Evolutionary conservation across 37 sponge, comb jelly and placozoan species (phyloP).

Genomic region (Oscarella lobularis): DNA sequence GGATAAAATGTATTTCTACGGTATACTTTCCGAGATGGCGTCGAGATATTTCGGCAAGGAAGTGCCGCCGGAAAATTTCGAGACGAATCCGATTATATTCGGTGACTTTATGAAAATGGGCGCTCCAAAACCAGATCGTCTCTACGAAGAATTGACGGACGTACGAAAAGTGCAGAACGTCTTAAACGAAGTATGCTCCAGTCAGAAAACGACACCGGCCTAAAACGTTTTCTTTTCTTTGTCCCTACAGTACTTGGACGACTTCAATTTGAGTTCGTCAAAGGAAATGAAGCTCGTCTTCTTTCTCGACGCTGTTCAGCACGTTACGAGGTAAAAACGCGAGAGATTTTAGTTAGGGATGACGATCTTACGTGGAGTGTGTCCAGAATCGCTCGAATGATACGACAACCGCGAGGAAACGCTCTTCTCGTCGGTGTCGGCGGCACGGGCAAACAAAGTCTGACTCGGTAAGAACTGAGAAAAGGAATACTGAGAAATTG

Average conservation of each 20-base stretch:
- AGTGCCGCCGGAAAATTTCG: constrained; percentile 73
- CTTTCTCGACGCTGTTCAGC: constrained; percentile 94
- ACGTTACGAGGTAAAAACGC: constrained; percentile 58
- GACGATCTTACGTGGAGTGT: neutral
- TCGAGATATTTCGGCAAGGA: constrained; percentile 76
- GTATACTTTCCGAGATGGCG: constrained; percentile 90
- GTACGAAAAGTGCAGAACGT: constrained; percentile 58
- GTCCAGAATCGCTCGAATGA: constrained; percentile 90
- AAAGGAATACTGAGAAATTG: too few species aligned
- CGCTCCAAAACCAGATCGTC: constrained; percentile 56
- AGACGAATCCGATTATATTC: constrained; percentile 83
- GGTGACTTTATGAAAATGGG: constrained; percentile 97
- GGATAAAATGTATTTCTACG: constrained; percentile 89
- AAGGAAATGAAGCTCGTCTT: constrained; percentile 99
- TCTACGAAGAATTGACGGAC: constrained; percentile 82
- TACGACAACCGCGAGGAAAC: constrained; percentile 93
- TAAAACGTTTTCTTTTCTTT: neutral
- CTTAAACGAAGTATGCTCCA: constrained; percentile 49
- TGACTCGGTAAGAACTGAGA: constrained; percentile 53
- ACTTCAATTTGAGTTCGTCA: constrained; percentile 86
- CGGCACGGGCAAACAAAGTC: constrained; percentile 96
- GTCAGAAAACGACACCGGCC: too few species aligned
- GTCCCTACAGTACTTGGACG: constrained; percentile 75
- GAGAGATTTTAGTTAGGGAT: neutral
- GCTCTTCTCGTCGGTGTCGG: constrained; percentile 98